Base-by-base conservation (phyloP, 2,888 invertebrate genomes). In the Anaspis maculata region DNA sequence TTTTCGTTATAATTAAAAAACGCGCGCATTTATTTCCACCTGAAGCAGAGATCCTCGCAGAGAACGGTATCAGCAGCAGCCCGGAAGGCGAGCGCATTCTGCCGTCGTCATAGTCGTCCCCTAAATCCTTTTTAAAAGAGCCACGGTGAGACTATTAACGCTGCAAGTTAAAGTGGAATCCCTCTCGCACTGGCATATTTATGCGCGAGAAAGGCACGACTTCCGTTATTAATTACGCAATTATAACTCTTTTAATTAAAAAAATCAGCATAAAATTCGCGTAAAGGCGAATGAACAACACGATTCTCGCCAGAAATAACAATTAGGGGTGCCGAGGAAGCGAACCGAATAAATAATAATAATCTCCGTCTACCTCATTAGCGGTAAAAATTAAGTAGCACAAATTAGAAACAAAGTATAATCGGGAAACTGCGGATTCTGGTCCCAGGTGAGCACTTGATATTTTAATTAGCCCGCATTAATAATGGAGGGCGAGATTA, bases 401-500 rank as follows among this genome's bases (percentile, higher is more conserved):
- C 46, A 51, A 57, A 58, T 60, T 57, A 52, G 58, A 54, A 57
- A 54, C 58, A 53, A 51, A 52, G 51, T 52, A 53, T 55, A 56
- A 57, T 56, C 57, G 47, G 46, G 56, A 55, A 57, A 53, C 50
- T 53, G 52, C 51, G 52, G 49, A 54, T 46, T 50, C 49, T 39
- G 32, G 19, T 59, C 61, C 59, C 61, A 52, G 52, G 59, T 57
- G 61, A 49, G 57, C 54, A 50, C 57, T 62, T 59, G 56, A 56
- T 57, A 53, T 62, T 62, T 62, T 61, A 61, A 62, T 62, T 61
- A 61, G 56, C 53, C 55, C 47, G 52, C 56, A 58, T 57, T 59
- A 59, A 57, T 59, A 57, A 55, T 53, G 46, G 50, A 46, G 47
- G 51, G 46, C 43, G 47, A 51, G 54, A 54, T 58, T 58, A 55